These are phyloP conservation scores for Galerucella pusilla DNA, from an alignment of 2,888 invertebrate species.

Conservation along the genomic window DNA sequence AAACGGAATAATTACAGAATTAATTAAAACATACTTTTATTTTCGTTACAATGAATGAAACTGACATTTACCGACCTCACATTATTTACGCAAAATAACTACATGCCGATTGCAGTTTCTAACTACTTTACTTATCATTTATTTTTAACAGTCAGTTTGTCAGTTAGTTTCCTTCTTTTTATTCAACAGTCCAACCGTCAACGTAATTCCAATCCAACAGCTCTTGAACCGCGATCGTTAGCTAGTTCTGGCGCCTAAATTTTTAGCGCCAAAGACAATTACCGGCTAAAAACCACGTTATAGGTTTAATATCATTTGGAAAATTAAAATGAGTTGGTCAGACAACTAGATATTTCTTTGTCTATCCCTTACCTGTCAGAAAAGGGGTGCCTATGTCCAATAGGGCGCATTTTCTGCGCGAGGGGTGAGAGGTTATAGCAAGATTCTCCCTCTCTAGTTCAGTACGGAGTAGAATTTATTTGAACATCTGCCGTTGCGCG, in stretches of 20 bases:
- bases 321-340: slow-evolving; percentile 40
- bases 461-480: slow-evolving; percentile 55
- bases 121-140: background rate
- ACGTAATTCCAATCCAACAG: slow-evolving; percentile 23
- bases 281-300: slow-evolving; percentile 36
- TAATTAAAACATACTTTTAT: background rate
- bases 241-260: slow-evolving; percentile 36
- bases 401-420: slow-evolving; percentile 37
- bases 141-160: slow-evolving; percentile 7
- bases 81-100: background rate
- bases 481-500: slow-evolving; percentile 55
- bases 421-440: slow-evolving; percentile 44
- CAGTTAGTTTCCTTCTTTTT: slow-evolving; percentile 16
- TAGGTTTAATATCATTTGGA: slow-evolving; percentile 37
- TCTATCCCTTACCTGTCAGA: slow-evolving; percentile 26
- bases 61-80: background rate
- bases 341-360: slow-evolving; percentile 29
- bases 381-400: slow-evolving; percentile 39
- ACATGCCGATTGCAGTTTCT: background rate
- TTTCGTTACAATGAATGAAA: background rate
- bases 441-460: slow-evolving; percentile 41
- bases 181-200: slow-evolving; percentile 29
- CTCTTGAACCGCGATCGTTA: slow-evolving; percentile 25
- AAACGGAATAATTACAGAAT: background rate
- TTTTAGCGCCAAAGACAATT: slow-evolving; percentile 46